Evolutionary conservation across 1,140 invertebrate genomes (phyloP).

Genomic region (Caenorhabditis brenneri): DNA sequence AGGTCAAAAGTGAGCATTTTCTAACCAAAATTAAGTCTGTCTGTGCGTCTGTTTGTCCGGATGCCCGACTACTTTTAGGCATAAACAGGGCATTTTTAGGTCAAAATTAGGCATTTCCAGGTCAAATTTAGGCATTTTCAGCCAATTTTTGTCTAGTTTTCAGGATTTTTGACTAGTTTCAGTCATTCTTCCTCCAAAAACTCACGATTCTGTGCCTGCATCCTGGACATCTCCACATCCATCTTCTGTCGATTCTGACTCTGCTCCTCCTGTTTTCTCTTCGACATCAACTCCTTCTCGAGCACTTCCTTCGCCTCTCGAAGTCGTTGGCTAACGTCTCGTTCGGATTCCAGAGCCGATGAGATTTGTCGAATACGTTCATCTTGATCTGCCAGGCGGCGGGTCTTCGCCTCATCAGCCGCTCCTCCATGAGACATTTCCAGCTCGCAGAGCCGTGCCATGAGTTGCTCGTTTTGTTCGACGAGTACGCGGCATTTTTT

Average conservation of each 20-base stretch:
- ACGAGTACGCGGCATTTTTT: constrained; percentile 47
- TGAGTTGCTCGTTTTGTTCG: constrained; percentile 55
- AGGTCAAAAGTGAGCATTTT: no score
- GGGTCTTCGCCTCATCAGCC: background rate
- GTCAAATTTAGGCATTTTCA: background rate
- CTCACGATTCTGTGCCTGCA: constrained; percentile 25
- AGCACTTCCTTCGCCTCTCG: constrained; percentile 14
- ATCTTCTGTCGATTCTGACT: background rate
- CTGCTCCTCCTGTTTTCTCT: background rate
- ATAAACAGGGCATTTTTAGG: no score
- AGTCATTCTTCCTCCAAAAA: background rate
- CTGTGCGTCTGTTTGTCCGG: no score
- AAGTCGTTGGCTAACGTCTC: background rate
- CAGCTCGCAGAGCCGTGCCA: constrained; percentile 46
- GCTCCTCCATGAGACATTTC: constrained; percentile 35
- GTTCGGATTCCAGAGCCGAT: constrained; percentile 3
- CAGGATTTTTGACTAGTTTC: background rate
- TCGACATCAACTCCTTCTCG: background rate
- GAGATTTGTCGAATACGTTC: constrained; percentile 5
- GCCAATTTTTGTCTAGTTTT: background rate
- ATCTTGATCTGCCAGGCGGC: background rate
- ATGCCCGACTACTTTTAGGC: no score
- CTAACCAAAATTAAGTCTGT: no score
- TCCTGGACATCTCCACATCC: background rate
- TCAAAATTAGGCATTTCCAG: background rate